Base-by-base conservation (phyloP, 1,140 invertebrate species). In the Uloborus diversus region DNA sequence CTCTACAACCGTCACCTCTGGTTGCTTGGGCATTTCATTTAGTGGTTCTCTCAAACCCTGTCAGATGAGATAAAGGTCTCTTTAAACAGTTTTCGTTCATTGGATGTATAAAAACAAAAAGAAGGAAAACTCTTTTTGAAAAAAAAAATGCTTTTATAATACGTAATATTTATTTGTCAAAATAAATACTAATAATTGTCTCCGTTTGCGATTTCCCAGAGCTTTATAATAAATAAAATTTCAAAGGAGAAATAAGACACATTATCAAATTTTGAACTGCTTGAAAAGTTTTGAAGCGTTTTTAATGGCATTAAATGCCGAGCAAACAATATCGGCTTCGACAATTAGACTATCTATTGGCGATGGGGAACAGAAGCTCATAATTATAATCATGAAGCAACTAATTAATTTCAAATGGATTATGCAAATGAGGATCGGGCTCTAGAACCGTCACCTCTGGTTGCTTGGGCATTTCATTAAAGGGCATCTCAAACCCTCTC, bases 371-470 rank as follows among this genome's bases (percentile, higher is more conserved):
- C 47, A 69, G 66, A 69, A 28, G 66, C 30, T 69, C 30, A 33
- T 69, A 56, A 69, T 69, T 69, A 69, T 69, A 69, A 69, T 69
- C 49, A 51, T 17, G 23, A 53, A 53, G 30, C 66, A 28, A 28
- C 47, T 69, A 69, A 69, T 69, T 53, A 69, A 69, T 69, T 53
- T 69, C 27, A 32, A 69, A 32, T 47, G 56, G 66, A 69, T 69
- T 69, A 69, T 69, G 37, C n/a, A 53, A 69, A 69, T 69, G 27
- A 69, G 66, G 14, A 25, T 49, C 2, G 4, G 64, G 37, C 23
- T 49, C 14, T 42, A 23, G 17, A 49, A 66, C n/a, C 49, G 27
- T 23, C 49, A 53, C 49, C 49, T 53, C 49, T 53, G 49, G 49
- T 53, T 53, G 30, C 47, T 69, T 25, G 20, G 23, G 51, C 51